Evolutionary conservation across 2,888 invertebrate genomes (phyloP).

Genomic region (Drosophila seclusa): DNA sequence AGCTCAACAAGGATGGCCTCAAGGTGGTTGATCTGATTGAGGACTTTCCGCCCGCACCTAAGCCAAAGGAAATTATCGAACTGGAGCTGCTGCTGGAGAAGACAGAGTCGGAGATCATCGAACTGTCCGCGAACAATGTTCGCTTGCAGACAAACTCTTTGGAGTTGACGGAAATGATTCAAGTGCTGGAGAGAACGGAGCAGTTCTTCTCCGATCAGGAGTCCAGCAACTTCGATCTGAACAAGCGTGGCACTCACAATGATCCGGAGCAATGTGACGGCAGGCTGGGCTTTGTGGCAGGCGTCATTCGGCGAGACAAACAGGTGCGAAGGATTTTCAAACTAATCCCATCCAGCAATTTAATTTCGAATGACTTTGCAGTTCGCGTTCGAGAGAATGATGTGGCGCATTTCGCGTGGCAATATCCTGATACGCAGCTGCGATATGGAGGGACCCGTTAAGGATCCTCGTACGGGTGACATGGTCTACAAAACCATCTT

Average conservation of each 20-base stretch:
- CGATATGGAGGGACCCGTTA: slow-evolving; percentile 90
- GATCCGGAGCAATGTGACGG: slow-evolving; percentile 86
- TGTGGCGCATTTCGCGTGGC: slow-evolving; percentile 94
- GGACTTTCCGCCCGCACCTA: slow-evolving; percentile 88
- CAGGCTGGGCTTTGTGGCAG: slow-evolving; percentile 90
- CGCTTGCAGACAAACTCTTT: slow-evolving; percentile 95
- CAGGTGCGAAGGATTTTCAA: slow-evolving; percentile 16
- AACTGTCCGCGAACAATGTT: slow-evolving; percentile 96
- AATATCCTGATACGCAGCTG: slow-evolving; percentile 92
- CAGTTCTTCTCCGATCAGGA: slow-evolving; percentile 82
- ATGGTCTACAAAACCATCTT: slow-evolving; percentile 93
- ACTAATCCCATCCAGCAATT: no score
- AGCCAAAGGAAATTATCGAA: slow-evolving; percentile 91
- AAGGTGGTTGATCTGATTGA: slow-evolving; percentile 89
- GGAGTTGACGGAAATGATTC: slow-evolving; percentile 95
- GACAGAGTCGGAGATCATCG: slow-evolving; percentile 96
- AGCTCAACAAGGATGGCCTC: slow-evolving; percentile 91
- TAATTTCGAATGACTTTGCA: slow-evolving; percentile 81
- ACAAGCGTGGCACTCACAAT: slow-evolving; percentile 91
- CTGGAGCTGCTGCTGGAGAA: slow-evolving; percentile 94
- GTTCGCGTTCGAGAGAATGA: slow-evolving; percentile 92
- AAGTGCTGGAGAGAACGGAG: slow-evolving; percentile 96
- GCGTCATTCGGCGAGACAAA: slow-evolving; percentile 92
- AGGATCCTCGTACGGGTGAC: slow-evolving; percentile 89
- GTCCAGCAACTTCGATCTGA: slow-evolving; percentile 77